These are phyloP conservation scores for Australoheros facetus DNA, from an alignment of 2,797 vertebrate species.

Conservation along the genomic window DNA sequence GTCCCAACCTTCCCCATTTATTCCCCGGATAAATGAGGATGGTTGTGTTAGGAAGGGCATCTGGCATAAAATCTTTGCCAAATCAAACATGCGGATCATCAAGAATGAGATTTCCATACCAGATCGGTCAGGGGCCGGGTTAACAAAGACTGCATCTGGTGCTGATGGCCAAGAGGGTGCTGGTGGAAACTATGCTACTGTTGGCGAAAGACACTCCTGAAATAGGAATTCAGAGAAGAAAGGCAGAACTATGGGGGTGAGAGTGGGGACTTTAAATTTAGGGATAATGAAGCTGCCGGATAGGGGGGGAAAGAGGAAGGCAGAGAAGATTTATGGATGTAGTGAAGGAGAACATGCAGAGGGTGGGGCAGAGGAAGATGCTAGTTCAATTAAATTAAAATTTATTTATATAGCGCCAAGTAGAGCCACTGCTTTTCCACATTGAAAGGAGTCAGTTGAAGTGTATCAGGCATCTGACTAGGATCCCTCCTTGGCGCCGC, in stretches of 20 bases:
- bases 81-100: neutral
- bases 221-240: neutral
- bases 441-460: no score
- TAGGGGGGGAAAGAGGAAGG: neutral
- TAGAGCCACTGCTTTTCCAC: no score
- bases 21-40: neutral
- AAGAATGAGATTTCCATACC: neutral
- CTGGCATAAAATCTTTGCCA: neutral
- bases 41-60: neutral
- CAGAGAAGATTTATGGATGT: neutral
- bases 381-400: no score
- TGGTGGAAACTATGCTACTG: neutral
- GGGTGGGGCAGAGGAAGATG: neutral
- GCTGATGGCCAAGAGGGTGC: neutral
- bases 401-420: no score
- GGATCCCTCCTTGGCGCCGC: no score
- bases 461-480: no score
- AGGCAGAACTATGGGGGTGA: neutral
- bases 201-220: neutral
- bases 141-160: neutral
- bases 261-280: neutral
- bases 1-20: neutral
- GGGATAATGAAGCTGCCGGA: neutral
- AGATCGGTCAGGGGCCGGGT: neutral
- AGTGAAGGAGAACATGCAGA: neutral